Evolutionary conservation across 2,797 vertebrate species (phyloP), one percentile per base, ranked within the genome.

Genomic region (Acrossocheilus wenchowensis): DNA sequence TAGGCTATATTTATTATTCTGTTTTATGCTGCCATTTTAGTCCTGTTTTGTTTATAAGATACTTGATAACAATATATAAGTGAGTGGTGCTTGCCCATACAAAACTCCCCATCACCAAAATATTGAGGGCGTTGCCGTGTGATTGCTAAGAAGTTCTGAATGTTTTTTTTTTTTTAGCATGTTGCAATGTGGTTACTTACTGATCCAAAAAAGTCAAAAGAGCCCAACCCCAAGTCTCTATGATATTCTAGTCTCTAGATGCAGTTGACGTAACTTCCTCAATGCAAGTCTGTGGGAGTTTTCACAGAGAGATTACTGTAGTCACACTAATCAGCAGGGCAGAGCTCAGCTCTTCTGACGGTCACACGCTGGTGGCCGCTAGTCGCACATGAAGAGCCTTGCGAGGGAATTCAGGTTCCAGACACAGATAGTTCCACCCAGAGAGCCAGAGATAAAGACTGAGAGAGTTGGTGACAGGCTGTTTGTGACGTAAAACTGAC

Each of bases 311-410:
- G 81, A 83, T 69, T 74, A 52, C 48, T 41, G 34, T 19, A 62
- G 52, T 83, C 69, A 83, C 81, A 74, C 34, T 57, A 45, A 83
- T 73, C 81, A 74, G 52, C 15, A 73, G n/a, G 14, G 78, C 45
- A 69, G 64, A 73, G 39, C 4, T 43, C 21, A 69, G 30, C 64
- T 36, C 43, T 82, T 41, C 30, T 9, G 64, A 83, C 19, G 6
- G 68, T 74, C 54, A 83, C 81, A 43, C 36, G 4, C 69, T 4
- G n/a, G n/a, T 50, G 78, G 26, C 39, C 6, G 10, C 69, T 73
- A 57, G 39, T 52, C 11, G 7, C 66, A 82, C 66, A 36, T 26
- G 45, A 43, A 82, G 68, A 45, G 9, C 4, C 50, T 2, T 21
- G 62, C 2, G 62, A 68, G 36, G 60, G 69, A 62, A 62, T 83